These are phyloP conservation scores for Archivesica marissinica DNA, from an alignment of 1,140 invertebrate genomes.

Conservation along the genomic window DNA sequence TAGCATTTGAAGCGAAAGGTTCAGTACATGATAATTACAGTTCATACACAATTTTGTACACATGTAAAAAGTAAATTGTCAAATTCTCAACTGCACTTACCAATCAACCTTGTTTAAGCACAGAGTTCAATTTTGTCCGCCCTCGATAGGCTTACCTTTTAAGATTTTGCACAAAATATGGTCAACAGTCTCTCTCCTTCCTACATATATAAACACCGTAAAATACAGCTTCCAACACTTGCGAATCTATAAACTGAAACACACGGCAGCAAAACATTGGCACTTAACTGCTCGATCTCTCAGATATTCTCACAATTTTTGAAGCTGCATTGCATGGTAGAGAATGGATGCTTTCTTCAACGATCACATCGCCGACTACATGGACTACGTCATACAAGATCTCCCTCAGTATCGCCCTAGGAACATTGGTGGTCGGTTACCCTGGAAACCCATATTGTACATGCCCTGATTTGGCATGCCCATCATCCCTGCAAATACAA, in stretches of 20 bases:
- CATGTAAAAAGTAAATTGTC: not conserved
- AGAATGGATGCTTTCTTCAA: too few relatives aligned
- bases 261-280: conserved; percentile 7
- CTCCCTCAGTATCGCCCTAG: conserved; percentile 52
- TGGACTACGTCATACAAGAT: too few relatives aligned
- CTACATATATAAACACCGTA: not conserved
- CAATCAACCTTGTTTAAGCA: not conserved
- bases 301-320: not conserved
- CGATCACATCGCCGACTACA: not conserved
- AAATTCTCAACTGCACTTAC: conserved; percentile 25
- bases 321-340: not conserved
- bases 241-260: too few relatives aligned
- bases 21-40: not conserved
- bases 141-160: conserved; percentile 1
- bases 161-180: not conserved
- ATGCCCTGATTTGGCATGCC: conserved; percentile 58
- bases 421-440: conserved; percentile 47
- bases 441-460: conserved; percentile 58
- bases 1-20: not conserved
- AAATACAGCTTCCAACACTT: too few relatives aligned
- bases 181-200: not conserved
- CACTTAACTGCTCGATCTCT: conserved; percentile 12
- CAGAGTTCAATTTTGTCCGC: not conserved
- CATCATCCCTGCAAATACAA: conserved; percentile 52
- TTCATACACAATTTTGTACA: not conserved